Evolutionary conservation across 2,113 vertebrate species (phyloP).

Genomic region (Chamaetylas fuelleborni): DNA sequence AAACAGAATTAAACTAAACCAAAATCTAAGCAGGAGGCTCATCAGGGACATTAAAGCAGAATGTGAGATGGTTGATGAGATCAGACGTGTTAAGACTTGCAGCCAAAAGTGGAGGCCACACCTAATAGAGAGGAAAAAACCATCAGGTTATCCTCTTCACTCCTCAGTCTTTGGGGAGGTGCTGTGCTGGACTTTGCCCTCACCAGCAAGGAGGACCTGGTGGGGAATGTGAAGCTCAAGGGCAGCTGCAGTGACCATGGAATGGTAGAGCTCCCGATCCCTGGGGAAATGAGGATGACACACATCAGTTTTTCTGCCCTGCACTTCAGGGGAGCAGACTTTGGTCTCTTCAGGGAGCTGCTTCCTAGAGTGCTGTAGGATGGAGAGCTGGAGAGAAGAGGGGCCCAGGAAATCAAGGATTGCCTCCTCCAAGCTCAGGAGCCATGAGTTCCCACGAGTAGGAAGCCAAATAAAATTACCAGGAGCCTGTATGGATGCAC

Average conservation of each 20-base stretch:
- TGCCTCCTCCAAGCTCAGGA: neutral
- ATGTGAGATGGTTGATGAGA: neutral
- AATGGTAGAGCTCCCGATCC: neutral
- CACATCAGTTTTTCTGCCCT: neutral
- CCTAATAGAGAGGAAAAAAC: neutral
- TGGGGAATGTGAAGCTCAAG: neutral
- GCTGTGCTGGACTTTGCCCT: neutral
- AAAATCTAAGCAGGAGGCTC: neutral
- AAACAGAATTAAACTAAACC: neutral
- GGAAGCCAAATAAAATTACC: neutral
- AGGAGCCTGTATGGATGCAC: neutral
- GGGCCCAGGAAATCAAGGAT: neutral
- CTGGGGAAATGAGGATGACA: neutral
- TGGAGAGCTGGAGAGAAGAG: neutral
- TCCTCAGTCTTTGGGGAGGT: neutral
- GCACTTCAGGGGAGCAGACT: neutral
- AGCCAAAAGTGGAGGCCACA: too few species aligned
- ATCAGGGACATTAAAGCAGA: neutral
- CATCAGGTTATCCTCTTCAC: neutral
- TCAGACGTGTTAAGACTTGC: accelerated
- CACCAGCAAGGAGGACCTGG: neutral
- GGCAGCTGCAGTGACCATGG: neutral
- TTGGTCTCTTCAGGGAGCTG: neutral
- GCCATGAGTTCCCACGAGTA: neutral
- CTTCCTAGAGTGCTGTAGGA: neutral